A percentile compares a stretch with the other conserved stretches of the same genome.
Conservation (phyloP, 2,113 vertebrate genomes). For the Phyllostomus discolor region DNA sequence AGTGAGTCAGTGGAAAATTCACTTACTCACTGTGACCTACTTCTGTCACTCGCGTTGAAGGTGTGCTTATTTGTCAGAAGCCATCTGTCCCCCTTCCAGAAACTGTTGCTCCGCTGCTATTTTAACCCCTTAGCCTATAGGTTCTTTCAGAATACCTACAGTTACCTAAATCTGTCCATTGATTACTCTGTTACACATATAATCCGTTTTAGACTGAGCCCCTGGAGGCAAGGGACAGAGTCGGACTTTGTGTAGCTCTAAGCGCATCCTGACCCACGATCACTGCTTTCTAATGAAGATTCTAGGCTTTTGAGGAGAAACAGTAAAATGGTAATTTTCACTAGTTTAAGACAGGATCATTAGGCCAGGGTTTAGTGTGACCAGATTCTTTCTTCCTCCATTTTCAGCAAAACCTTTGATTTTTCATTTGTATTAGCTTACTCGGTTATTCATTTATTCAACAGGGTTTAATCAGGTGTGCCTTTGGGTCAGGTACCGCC, state of each 20-base stretch:
- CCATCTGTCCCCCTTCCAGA: slow-evolving; percentile 21
- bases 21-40: slow-evolving; percentile 77
- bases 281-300: not conserved
- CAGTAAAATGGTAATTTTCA: not conserved
- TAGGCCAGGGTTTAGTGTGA: not conserved
- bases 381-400: not conserved
- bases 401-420: not conserved
- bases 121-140: not conserved
- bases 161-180: not conserved
- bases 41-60: slow-evolving; percentile 68
- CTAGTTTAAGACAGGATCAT: not conserved
- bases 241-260: not conserved
- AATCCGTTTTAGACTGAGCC: not conserved
- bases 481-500: not conserved
- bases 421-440: not conserved
- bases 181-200: not conserved
- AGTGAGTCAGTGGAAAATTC: slow-evolving; percentile 79
- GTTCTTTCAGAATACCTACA: not conserved
- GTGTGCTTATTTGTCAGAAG: slow-evolving; percentile 48
- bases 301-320: not conserved
- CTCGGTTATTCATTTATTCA: not conserved
- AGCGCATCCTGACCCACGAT: not conserved
- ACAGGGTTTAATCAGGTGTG: not conserved
- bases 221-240: not conserved
- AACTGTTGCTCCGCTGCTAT: not conserved